Conservation (phyloP, 2,113 vertebrate species). For the Grallaria varia region DNA sequence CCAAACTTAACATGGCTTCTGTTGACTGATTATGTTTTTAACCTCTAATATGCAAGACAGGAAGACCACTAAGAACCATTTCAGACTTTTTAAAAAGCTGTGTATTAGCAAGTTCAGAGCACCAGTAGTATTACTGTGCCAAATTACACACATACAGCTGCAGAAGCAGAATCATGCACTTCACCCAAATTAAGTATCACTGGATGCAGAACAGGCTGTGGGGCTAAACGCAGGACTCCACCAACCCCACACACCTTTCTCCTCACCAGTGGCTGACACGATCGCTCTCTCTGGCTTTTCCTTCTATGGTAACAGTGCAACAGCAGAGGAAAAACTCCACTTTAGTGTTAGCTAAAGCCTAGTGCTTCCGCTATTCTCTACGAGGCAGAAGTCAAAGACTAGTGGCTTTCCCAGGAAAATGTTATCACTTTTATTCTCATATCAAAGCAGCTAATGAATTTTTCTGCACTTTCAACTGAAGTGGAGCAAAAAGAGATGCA, state of each 20-base stretch:
- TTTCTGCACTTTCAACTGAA: neutral
- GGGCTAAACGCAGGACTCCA: neutral
- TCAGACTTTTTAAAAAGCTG: neutral
- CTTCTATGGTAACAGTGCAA: neutral
- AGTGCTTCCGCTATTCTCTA: neutral
- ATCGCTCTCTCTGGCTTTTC: neutral
- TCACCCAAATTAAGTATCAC: neutral
- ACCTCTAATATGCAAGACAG: neutral
- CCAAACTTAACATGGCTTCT: neutral
- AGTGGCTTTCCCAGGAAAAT: neutral
- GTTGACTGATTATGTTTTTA: neutral
- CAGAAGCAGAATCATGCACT: neutral
- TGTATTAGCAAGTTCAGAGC: neutral
- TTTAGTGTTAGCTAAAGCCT: neutral
- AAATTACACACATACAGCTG: accelerated
- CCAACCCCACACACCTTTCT: neutral
- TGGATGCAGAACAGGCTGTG: neutral
- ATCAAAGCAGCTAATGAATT: neutral
- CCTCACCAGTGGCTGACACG: neutral
- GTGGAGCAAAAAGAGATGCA: neutral
- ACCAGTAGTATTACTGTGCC: neutral
- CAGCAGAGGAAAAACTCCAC: neutral
- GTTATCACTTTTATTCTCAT: neutral
- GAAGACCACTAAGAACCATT: neutral
- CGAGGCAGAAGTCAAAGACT: neutral